phyloP scores from a whole-genome alignment of 2,797 vertebrate species.

The Karalla daura region DNA sequence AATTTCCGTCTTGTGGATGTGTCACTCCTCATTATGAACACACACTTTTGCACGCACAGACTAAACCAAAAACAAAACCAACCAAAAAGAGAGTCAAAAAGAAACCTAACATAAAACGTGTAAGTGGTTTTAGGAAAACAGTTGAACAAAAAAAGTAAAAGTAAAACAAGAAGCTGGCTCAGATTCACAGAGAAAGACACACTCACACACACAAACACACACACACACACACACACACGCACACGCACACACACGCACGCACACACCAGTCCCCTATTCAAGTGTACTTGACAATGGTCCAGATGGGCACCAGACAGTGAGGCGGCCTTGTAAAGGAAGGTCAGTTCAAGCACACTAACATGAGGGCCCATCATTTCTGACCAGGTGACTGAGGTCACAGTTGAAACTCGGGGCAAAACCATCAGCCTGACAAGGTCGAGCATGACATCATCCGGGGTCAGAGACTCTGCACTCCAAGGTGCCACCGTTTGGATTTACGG shows the following conservation, averaged over 20 bases:
- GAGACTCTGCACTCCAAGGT: constrained; percentile 8
- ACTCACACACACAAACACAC: constrained; percentile 24
- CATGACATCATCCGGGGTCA: constrained; percentile 37
- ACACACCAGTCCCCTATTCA: constrained; percentile 29
- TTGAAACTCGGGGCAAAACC: constrained; percentile 45
- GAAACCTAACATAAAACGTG: constrained; percentile 64
- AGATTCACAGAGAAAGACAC: constrained; percentile 33
- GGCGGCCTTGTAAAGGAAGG: constrained; percentile 28
- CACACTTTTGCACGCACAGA: constrained; percentile 18
- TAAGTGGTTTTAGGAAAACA: constrained; percentile 41
- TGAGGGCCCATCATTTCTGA: constrained; percentile 36
- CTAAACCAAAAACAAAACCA: constrained; percentile 13
- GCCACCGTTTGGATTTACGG: constrained; percentile 17
- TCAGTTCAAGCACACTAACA: constrained; percentile 26
- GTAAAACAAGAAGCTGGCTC: constrained; percentile 60
- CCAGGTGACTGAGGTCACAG: constrained; percentile 50
- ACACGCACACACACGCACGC: constrained; percentile 5
- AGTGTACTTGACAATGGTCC: constrained; percentile 59
- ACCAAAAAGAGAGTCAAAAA: constrained; percentile 35
- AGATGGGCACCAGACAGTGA: constrained; percentile 62
- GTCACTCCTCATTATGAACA: neutral
- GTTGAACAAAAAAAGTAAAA: constrained; percentile 68
- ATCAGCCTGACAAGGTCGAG: constrained; percentile 44
- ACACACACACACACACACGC: constrained; percentile 25
- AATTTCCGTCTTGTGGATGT: constrained; percentile 23